phyloP scores from a whole-genome alignment of 2,797 vertebrate genomes.

The Carcharodon carcharias region DNA sequence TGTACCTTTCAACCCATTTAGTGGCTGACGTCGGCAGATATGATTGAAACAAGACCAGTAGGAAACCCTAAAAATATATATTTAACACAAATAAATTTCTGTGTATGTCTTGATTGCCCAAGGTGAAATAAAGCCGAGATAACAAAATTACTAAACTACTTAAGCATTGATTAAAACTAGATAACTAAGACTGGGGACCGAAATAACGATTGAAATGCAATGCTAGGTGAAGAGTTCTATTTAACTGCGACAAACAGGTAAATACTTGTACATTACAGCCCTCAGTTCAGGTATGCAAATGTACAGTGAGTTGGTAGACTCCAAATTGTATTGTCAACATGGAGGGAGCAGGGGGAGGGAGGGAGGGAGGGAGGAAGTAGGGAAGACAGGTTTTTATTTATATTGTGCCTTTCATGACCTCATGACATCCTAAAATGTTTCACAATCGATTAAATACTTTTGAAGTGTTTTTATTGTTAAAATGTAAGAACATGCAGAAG shows the following conservation, averaged over 20 bases:
- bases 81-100: background rate
- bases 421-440: background rate
- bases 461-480: background rate
- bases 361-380: background rate
- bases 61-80: background rate
- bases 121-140: background rate
- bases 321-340: background rate
- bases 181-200: background rate
- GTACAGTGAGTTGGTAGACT: background rate
- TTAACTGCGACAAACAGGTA: background rate
- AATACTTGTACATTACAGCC: background rate
- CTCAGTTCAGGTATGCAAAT: background rate
- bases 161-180: background rate
- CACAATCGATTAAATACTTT: background rate
- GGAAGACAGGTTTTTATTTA: background rate
- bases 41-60: background rate
- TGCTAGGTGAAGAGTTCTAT: background rate
- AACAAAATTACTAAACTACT: background rate
- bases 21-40: background rate
- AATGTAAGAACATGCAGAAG: background rate
- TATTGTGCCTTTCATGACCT: background rate
- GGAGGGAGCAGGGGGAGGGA: background rate
- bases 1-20: background rate
- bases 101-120: background rate
- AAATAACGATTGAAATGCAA: background rate